Conservation (phyloP, 2,113 vertebrate species). For the Gnathonemus longibarbis region DNA sequence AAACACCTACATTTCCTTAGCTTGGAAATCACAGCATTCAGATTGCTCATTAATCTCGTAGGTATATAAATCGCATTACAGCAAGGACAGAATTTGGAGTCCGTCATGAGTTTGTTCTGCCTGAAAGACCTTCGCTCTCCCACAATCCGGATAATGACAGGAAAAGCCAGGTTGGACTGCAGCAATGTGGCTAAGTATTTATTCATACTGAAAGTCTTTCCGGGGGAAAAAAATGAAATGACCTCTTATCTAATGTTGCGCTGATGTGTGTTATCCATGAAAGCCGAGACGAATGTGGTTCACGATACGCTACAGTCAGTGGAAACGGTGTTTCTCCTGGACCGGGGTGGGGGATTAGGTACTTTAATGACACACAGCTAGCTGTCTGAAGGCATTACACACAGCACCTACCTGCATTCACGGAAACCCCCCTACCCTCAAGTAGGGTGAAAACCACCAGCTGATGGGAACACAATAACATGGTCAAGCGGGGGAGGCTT, state of each 20-base stretch:
- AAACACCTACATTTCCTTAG: background rate
- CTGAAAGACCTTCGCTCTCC: background rate
- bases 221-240: background rate
- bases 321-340: background rate
- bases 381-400: background rate
- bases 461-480: background rate
- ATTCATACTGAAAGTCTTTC: background rate
- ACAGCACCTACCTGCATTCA: background rate
- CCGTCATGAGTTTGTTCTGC: background rate
- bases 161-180: background rate
- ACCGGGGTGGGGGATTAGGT: no score
- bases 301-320: background rate
- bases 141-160: background rate
- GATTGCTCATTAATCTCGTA: background rate
- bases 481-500: background rate
- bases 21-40: background rate
- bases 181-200: background rate
- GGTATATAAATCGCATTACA: background rate
- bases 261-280: no score
- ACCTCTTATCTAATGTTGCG: background rate
- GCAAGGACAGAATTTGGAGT: background rate
- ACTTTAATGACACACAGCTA: background rate
- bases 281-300: background rate
- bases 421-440: background rate
- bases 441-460: background rate